Evolutionary conservation across 2,797 vertebrate genomes (phyloP), one percentile per base, ranked within the genome.

Genomic region (Moxostoma hubbsi): DNA sequence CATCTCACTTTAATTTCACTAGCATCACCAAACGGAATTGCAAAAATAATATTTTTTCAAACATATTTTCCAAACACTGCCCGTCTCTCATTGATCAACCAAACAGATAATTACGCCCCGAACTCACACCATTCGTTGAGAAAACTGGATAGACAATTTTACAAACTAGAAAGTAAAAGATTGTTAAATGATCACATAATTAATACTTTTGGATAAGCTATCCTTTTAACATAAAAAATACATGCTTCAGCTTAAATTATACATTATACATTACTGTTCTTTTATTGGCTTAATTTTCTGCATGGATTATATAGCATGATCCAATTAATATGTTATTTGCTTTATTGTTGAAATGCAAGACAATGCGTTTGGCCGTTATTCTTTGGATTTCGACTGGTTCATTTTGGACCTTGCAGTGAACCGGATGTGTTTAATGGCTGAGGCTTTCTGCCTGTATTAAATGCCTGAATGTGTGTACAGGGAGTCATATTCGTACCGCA

Each of bases 401-500:
- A 43, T 71, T 65, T 78, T 78, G 36, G 79, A 81, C 75, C 78
- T 65, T 61, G 66, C 77, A 57, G 59, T 79, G 78, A 78, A 64
- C 78, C 70, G 70, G 75, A 79, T 73, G 68, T 73, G 70, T 67
- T 70, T 73, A 75, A 69, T 61, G 72, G 69, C 24, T 50, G 65
- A 64, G 65, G 67, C 36, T 72, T 16, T 43, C 58, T 65, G 75
- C 50, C 65, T 62, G 81, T 73, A 73, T 81, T 69, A 45, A 73
- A 58, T 46, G n/a, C 51, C 61, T 54, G 11, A 59, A 57, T 13
- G 72, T 75, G 79, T 65, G 87, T 73, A 75, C 54, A 49, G 90
- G 88, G 91, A 92, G 87, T 89, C 68, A 43, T 89, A 89, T 87
- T 90, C 89, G 88, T 87, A 82, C 86, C 61, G 85, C 50, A 1